A percentile compares a stretch with the other conserved stretches of the same genome.
These are phyloP conservation scores for Pungitius pungitius DNA, from an alignment of 2,113 vertebrate species.

Conservation along the genomic window DNA sequence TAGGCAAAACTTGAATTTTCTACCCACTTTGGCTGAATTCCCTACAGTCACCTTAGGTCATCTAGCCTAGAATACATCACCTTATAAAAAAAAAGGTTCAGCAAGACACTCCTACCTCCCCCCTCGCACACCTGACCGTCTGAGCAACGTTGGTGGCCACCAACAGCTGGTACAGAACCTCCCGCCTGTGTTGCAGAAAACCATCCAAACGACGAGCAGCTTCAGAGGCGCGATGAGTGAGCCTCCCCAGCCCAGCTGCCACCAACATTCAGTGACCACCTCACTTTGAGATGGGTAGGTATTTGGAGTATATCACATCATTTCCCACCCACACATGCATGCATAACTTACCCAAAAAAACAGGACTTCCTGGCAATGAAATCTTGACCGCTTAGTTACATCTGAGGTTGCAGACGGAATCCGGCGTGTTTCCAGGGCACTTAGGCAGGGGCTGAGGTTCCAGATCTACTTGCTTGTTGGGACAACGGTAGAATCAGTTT, in stretches of 20 bases:
- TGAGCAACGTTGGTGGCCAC: constrained; percentile 9
- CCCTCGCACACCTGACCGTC: not conserved
- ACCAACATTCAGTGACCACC: constrained; percentile 11
- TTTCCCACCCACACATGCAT: constrained; percentile 11
- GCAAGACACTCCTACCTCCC: not conserved
- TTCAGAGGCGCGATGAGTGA: not conserved
- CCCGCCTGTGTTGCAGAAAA: constrained; percentile 2
- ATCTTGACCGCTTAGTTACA: constrained; percentile 62
- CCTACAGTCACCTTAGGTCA: constrained; percentile 3
- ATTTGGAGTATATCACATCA: not conserved
- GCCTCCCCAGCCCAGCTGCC: constrained; percentile 20
- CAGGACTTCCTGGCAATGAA: constrained; percentile 67
- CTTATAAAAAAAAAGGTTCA: not conserved
- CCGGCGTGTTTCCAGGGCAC: constrained; percentile 56
- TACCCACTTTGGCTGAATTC: constrained; percentile 21
- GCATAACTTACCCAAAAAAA: constrained; percentile 67
- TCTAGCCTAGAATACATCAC: constrained; percentile 18
- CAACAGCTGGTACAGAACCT: constrained; percentile 2
- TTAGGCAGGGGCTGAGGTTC: constrained; percentile 61
- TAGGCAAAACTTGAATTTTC: not conserved
- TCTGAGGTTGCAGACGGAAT: constrained; percentile 55
- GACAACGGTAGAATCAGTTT: constrained; percentile 66
- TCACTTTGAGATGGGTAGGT: not conserved
- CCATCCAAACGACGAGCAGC: not conserved
- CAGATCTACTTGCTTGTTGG: constrained; percentile 45